Base-by-base conservation (phyloP, 2,113 vertebrate genomes). In the Pseudorasbora parva region DNA sequence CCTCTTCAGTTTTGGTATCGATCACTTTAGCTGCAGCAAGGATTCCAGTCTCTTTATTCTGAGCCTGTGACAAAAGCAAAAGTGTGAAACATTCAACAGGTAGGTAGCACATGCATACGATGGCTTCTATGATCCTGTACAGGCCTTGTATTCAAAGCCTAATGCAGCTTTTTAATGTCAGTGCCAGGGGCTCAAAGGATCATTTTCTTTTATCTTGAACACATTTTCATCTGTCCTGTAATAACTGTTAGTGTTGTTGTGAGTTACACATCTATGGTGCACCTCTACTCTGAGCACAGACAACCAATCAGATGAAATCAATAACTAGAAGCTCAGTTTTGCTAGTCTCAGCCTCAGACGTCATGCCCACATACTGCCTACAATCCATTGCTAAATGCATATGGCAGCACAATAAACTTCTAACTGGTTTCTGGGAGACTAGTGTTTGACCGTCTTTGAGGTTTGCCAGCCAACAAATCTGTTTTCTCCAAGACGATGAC, bases 1-100 rank as follows among this genome's bases (percentile, higher is more conserved):
- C 98, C 92, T 99, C 98, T 88, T 99, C 98, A 8, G 96, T 97
- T 92, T 99, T 98, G n/a, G 98, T 99, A 91, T 99, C 98, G 64
- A 99, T 99, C 90, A 99, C 98, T 91, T 99, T 99, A 82, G 98
- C 98, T 87, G 98, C 98, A 79, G 98, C 98, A 83, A 99, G 93
- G 79, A 96, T 95, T 87, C 95, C 96, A 0, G 97, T 99, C 92
- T 97, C 96, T 88, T 97, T 99, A 92, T 98, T 99, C 92, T 99
- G 98, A 84, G 98, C 98, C 98, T 94, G 82, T 49, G 84, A 73
- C 72, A 47, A 85, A 83, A 81, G 81, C 21, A 78, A 51, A 45
- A 84, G 60, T 68, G 68, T 0, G 19, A 37, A 19, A 68, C 33
- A 51, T 72, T 11, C 5, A 45, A 23, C 17, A 77, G 37, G 45